Percentiles rank a stretch among this genome's conserved stretches.
Evolutionary conservation across 2,113 vertebrate species (phyloP).

Genomic region (Sus scrofa): DNA sequence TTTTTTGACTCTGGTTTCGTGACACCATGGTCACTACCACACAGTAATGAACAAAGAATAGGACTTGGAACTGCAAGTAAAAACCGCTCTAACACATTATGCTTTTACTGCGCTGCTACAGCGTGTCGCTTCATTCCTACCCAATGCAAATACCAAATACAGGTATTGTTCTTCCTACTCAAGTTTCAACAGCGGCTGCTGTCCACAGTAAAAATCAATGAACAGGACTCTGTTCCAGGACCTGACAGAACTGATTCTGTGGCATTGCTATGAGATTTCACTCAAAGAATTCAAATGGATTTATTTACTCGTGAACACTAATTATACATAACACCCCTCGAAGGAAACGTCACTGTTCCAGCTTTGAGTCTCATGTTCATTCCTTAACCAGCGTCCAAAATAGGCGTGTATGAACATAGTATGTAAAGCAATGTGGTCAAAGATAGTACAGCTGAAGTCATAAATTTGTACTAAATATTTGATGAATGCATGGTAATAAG

Average conservation of each 20-base stretch:
- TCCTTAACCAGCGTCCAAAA: neutral
- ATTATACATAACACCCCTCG: neutral
- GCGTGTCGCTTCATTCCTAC: neutral
- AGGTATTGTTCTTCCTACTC: neutral
- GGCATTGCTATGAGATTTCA: neutral
- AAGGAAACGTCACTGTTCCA: neutral
- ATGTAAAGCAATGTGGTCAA: neutral
- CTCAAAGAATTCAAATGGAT: neutral
- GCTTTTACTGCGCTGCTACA: neutral
- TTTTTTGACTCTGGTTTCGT: neutral
- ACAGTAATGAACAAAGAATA: neutral
- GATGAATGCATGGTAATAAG: neutral
- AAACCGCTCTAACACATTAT: neutral
- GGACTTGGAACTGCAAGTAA: too few relatives aligned
- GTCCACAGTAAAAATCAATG: neutral
- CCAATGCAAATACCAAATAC: neutral
- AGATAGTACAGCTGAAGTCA: neutral
- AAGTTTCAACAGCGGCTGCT: neutral
- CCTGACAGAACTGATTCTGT: neutral
- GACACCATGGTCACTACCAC: neutral
- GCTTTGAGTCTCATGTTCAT: neutral
- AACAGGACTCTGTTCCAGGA: neutral
- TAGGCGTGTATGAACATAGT: neutral
- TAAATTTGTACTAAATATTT: neutral
- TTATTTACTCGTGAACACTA: neutral